Conservation (phyloP, 2,888 invertebrate genomes). For the Eledona agricola region DNA sequence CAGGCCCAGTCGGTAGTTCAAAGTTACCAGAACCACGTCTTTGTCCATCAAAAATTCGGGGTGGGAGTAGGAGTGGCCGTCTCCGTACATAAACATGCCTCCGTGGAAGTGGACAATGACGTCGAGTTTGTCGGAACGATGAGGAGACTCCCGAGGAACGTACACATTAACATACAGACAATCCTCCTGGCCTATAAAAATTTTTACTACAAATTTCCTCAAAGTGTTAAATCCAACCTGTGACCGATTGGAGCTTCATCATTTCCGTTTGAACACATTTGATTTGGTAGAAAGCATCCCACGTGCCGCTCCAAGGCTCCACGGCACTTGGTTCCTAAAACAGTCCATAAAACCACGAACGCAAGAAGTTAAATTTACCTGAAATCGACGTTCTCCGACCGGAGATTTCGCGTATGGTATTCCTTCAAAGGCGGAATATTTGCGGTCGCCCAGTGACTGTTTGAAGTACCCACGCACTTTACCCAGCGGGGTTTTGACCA, state of each 20-base stretch:
- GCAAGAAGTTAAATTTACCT: slow-evolving; percentile 4
- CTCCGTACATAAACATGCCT: slow-evolving; percentile 75
- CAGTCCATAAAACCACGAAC: too few species aligned
- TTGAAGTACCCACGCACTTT: not conserved
- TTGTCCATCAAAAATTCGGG: slow-evolving; percentile 70
- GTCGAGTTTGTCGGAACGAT: slow-evolving; percentile 64
- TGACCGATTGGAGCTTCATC: too few species aligned
- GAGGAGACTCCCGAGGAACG: slow-evolving; percentile 63
- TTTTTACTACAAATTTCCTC: too few species aligned
- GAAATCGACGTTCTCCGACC: slow-evolving; percentile 37
- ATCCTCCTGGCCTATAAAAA: slow-evolving; percentile 75
- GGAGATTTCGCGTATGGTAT: slow-evolving; percentile 44
- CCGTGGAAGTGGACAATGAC: slow-evolving; percentile 75
- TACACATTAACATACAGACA: slow-evolving; percentile 73
- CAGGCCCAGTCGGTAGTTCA: slow-evolving; percentile 78
- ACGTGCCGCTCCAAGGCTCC: not conserved
- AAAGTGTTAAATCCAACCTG: too few species aligned
- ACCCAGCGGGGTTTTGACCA: slow-evolving; percentile 3
- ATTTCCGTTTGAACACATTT: too few species aligned
- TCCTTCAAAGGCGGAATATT: slow-evolving; percentile 40
- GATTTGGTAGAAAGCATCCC: too few species aligned
- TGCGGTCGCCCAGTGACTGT: slow-evolving; percentile 4
- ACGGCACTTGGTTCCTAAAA: too few species aligned
- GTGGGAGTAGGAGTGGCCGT: slow-evolving; percentile 64
- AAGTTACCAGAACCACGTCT: slow-evolving; percentile 72